Percentiles rank a stretch among this genome's conserved stretches.
Evolutionary conservation across 2,113 vertebrate species (phyloP).

Genomic region (Labrus mixtus): DNA sequence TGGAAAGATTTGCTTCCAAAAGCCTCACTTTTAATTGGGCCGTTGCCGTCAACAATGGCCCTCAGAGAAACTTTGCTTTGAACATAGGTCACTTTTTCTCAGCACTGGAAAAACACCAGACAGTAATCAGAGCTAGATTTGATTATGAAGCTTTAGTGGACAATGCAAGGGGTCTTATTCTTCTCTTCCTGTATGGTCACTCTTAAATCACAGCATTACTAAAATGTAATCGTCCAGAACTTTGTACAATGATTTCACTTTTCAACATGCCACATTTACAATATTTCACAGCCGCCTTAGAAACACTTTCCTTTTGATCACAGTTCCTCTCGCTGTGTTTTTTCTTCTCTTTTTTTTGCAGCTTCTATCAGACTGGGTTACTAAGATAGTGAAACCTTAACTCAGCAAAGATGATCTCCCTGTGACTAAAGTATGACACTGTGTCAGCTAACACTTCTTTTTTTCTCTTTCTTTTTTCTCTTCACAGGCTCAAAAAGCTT

Average conservation of each 20-base stretch:
- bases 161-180: slow-evolving; percentile 29
- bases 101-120: slow-evolving; percentile 62
- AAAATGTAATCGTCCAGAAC: too few species aligned
- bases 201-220: neutral
- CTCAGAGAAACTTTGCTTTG: slow-evolving; percentile 62
- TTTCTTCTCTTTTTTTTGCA: neutral
- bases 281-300: too few species aligned
- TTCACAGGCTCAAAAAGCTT: slow-evolving; percentile 90
- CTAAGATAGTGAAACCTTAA: slow-evolving; percentile 77
- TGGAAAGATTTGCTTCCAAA: slow-evolving; percentile 52
- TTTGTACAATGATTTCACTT: neutral
- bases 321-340: neutral
- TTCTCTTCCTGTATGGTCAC: slow-evolving; percentile 28
- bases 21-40: slow-evolving; percentile 72
- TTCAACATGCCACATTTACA: neutral
- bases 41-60: slow-evolving; percentile 58
- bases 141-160: slow-evolving; percentile 1
- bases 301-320: neutral
- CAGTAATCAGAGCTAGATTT: slow-evolving; percentile 36
- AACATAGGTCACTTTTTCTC: slow-evolving; percentile 66
- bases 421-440: neutral
- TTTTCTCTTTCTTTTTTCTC: slow-evolving; percentile 22
- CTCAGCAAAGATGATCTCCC: slow-evolving; percentile 2
- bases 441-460: neutral
- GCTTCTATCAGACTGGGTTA: slow-evolving; percentile 38